Evolutionary conservation across 2,797 vertebrate species (phyloP), one percentile per base, ranked within the genome.

Genomic region (Psittacula echo): DNA sequence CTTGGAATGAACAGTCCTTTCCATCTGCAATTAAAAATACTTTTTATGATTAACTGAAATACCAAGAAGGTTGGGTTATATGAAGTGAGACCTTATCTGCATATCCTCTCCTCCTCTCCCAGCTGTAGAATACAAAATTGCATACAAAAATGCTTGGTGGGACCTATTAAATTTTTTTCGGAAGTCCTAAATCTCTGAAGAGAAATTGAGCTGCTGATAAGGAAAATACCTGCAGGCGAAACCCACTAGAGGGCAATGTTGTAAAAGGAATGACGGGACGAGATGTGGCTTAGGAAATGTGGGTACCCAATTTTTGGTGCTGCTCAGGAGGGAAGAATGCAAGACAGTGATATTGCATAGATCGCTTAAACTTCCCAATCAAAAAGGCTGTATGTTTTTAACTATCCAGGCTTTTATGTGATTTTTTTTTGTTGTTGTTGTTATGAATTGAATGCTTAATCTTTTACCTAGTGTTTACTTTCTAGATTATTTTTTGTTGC

Each of bases 171-270:
- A 4, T 45, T 65, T 61, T 61, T 37, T 56, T 11, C 37, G 7
- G 26, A 54, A 44, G 29, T 62, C 30, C 47, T 44, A 2, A 37
- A 17, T 37, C 30, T 14, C 10, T 16, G 65, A 44, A n/a, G 64
- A 32, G 29, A 18, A 48, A 9, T 3, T 47, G 1, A 32, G n/a
- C 27, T 41, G 0, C 37, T 27, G 22, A 20, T 54, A 9, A 7
- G 17, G 26, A 23, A 21, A 22, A 5, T 9, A 12, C 7, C 20
- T 45, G 22, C 54, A 13, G 37, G 13, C 5, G 11, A 29, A 23
- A 12, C 45, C 19, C 98, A 73, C 96, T 70, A 95, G 98, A 96
- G 97, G 98, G 97, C 97, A 96, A 68, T 66, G 93, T 42, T 95
- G 93, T 91, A 96, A 95, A 97, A 97, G 95, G 65, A 96, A 98